phyloP scores from a whole-genome alignment of 2,113 vertebrate species.

The Pleuronectes platessa region DNA sequence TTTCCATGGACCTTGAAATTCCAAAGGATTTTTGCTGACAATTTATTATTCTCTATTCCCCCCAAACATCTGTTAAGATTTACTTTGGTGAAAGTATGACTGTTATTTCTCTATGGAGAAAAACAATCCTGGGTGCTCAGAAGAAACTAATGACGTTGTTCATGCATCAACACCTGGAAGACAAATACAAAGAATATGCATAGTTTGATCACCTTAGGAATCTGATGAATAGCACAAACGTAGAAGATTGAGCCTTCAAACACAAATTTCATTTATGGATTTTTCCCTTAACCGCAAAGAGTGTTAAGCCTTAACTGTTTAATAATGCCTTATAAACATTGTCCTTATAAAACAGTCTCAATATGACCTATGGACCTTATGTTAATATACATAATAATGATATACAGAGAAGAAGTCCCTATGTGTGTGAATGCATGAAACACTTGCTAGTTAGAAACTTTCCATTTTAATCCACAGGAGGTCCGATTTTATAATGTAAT shows the following conservation, averaged over 20 bases:
- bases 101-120: constrained; percentile 43
- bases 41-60: constrained; percentile 25
- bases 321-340: too few species aligned
- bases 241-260: too few species aligned
- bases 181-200: too few species aligned
- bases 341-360: too few species aligned
- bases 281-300: too few species aligned
- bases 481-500: background rate
- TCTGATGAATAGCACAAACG: too few species aligned
- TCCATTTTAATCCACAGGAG: background rate
- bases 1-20: constrained; percentile 58
- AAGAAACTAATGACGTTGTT: constrained; percentile 31
- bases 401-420: too few species aligned
- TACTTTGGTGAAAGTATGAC: constrained; percentile 57
- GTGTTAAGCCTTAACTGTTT: too few species aligned
- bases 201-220: too few species aligned
- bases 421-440: too few species aligned
- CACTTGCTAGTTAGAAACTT: too few species aligned
- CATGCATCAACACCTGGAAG: constrained; percentile 22
- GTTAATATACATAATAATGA: background rate
- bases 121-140: constrained; percentile 20
- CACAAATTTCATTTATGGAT: too few species aligned
- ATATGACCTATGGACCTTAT: background rate
- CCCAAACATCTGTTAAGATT: constrained; percentile 70
- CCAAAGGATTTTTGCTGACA: constrained; percentile 47